Evolutionary conservation across 92 coral and sea anemone species (phyloP), one percentile per base, ranked within the genome.

Genomic region (Phenganax subtilis): DNA sequence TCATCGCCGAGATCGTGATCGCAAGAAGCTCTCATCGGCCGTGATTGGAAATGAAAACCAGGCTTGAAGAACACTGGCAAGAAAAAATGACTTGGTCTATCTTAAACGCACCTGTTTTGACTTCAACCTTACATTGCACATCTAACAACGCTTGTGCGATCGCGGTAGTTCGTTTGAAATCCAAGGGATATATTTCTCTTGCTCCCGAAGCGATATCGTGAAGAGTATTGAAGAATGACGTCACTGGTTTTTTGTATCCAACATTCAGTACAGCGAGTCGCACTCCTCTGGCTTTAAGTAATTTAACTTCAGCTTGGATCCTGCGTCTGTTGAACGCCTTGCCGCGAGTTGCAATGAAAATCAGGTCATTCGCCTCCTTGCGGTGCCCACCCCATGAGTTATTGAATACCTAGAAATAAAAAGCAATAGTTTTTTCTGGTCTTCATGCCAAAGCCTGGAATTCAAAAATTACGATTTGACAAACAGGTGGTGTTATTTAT

Each of bases 191-290:
- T 12, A 79, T 54, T 12, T 79, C 83, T 51, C 71, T 51, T 11
- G 83, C 72, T 12, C 83, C 63, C 7, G 83, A 79, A 7, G 74
- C 83, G 10, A 79, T 62, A 64, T 79, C 83, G 14, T 54, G 83
- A 51, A 79, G 51, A 57, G 61, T 56, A 57, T 79, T 79, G 7
- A 44, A 62, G 17, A 44, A 64, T 30, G 51, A 27, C 7, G 29
- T 12, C 53, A 10, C 57, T 3, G 74, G 74, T n/a, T 31, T 54
- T 54, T 79, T 79, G 74, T 28, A 77, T 9, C 17, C 83, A 12
- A 79, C 83, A 54, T 79, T 61, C 7, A 79, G 30, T 28, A 79
- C 83, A 12, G 61, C 83, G 11, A 79, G 28, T 11, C 60, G 44
- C 1, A 79, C 83, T 53, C 83, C 83, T 79, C 65, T 79, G 10